Evolutionary conservation across 2,113 vertebrate genomes (phyloP), one percentile per base, ranked within the genome.

Genomic region (Cacatua alba): DNA sequence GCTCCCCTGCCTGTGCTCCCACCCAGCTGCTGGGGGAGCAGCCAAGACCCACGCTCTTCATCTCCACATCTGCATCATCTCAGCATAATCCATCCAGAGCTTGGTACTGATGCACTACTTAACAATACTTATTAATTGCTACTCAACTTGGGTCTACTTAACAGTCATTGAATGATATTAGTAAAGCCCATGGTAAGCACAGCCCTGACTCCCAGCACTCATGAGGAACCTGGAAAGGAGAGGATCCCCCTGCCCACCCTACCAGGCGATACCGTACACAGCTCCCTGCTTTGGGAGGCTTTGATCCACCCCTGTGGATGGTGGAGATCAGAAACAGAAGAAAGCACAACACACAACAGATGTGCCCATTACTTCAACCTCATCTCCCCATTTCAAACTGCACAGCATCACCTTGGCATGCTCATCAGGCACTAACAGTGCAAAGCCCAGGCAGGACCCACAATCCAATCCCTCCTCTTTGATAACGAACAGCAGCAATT

Each of bases 251-350:
- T 59, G 21, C 57, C 33, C 57, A 24, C 20, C 57, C 57, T 35
- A 59, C 9, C 2, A 10, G 55, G 46, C 0, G 7, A 25, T 8
- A 16, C 64, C 1, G 0, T 2, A 10, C 53, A 5, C 49, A 31
- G 44, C 33, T 59, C 39, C 48, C 25, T 3, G 62, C 59, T 60
- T 39, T 9, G 4, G 25, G 35, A 16, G 25, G 37, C 31, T 60
- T 44, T 28, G 14, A 20, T 29, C 59, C 9, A 6, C 57, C 20
- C 13, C 46, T 11, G 51, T 6, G 3, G 51, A 17, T 10, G 52
- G 39, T 0, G 2, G 60, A 31, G 53, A 41, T 7, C 26, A 1
- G 60, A 39, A 53, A 17, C 9, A 46, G 46, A 43, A 13, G 16
- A 17, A 51, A 26, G 11, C 19, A 46, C n/a, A 17, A 11, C 4